phyloP scores from a whole-genome alignment of 1,140 invertebrate species.

The Lepeophtheirus salmonis region DNA sequence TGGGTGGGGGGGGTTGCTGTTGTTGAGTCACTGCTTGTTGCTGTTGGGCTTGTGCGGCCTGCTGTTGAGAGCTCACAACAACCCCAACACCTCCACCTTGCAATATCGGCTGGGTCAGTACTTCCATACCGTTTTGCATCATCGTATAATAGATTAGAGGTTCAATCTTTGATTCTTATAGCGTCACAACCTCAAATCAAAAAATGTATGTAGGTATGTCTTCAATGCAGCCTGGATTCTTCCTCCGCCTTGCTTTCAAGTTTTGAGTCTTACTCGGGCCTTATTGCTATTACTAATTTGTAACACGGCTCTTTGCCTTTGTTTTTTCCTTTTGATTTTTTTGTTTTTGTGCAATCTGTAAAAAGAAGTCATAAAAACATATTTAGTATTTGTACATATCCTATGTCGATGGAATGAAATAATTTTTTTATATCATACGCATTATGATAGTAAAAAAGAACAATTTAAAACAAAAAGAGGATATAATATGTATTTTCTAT shows the following conservation, averaged over 20 bases:
- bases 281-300: too few relatives aligned
- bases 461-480: too few relatives aligned
- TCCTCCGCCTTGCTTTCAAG: too few relatives aligned
- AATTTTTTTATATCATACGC: too few relatives aligned
- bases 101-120: slow-evolving; percentile 23
- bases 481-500: too few relatives aligned
- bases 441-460: too few relatives aligned
- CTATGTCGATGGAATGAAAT: too few relatives aligned
- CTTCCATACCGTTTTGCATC: slow-evolving; percentile 67
- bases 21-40: slow-evolving; percentile 25
- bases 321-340: background rate
- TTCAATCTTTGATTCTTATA: background rate
- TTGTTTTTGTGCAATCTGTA: background rate
- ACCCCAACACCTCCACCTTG: background rate
- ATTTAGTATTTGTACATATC: too few relatives aligned
- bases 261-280: too few relatives aligned
- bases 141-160: slow-evolving; percentile 27
- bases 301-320: too few relatives aligned
- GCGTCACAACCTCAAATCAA: background rate
- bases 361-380: background rate
- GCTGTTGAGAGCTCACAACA: background rate
- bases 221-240: background rate
- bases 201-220: background rate
- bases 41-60: slow-evolving; percentile 21
- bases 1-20: slow-evolving; percentile 39